A percentile compares a stretch with the other conserved stretches of the same genome.
Conservation (phyloP, 1,140 invertebrate genomes). For the Neoseiulus cucumeris region DNA sequence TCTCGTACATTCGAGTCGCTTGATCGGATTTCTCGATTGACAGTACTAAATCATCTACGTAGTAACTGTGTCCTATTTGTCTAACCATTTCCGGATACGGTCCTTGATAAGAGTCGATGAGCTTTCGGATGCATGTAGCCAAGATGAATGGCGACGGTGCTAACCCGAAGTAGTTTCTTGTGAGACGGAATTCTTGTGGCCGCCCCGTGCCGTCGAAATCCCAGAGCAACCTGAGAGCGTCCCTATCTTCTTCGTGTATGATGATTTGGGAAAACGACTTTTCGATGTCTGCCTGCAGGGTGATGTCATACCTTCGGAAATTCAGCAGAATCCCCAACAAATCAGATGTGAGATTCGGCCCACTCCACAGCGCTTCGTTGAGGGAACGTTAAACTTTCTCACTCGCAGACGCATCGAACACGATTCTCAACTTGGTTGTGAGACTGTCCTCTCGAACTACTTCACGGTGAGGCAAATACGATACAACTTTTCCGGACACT, state of each 20-base stretch:
- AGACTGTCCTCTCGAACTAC: conserved; percentile 19
- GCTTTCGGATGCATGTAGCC: too few species aligned
- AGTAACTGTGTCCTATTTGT: too few species aligned
- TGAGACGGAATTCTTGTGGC: too few species aligned
- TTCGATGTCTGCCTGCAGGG: conserved; percentile 6
- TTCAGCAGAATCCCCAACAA: conserved; percentile 11
- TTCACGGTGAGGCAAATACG: conserved; percentile 21
- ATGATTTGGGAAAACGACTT: not conserved
- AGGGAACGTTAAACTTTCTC: not conserved
- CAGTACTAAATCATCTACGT: too few species aligned
- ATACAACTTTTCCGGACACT: not conserved
- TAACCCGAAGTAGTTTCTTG: too few species aligned
- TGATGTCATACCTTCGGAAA: conserved; percentile 1
- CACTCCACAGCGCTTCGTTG: conserved; percentile 1
- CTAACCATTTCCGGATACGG: too few species aligned
- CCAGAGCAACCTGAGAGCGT: not conserved
- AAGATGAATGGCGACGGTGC: too few species aligned
- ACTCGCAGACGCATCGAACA: conserved; percentile 19
- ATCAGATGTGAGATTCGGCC: not conserved
- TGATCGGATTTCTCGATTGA: too few species aligned
- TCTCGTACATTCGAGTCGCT: too few species aligned
- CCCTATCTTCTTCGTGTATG: conserved; percentile 8
- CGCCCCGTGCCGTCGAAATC: too few species aligned
- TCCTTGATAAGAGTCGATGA: too few species aligned
- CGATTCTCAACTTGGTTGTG: conserved; percentile 20